phyloP scores from a whole-genome alignment of 2,888 invertebrate genomes.

The Acutogordius australiensis region DNA sequence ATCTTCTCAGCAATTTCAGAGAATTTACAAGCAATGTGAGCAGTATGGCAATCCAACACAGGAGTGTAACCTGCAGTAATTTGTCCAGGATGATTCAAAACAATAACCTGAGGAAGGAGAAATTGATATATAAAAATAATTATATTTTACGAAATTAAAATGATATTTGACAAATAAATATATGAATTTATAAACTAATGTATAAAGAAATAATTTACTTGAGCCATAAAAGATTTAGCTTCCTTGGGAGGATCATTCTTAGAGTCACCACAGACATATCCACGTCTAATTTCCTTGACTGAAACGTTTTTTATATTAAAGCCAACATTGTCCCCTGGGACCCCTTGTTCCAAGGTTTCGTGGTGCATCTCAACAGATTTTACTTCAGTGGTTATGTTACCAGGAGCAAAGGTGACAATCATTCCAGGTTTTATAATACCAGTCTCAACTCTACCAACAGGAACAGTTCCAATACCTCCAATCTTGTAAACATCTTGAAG shows the following conservation, averaged over 20 bases:
- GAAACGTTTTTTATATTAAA: slow-evolving; percentile 99
- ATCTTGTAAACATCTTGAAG: slow-evolving; percentile 99
- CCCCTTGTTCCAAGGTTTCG: slow-evolving; percentile 73
- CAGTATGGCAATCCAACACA: slow-evolving; percentile 97
- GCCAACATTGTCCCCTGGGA: slow-evolving; percentile 97
- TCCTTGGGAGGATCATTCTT: slow-evolving; percentile 84
- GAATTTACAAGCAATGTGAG: slow-evolving; percentile 99
- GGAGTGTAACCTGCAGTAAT: slow-evolving; percentile 95
- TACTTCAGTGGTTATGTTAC: slow-evolving; percentile 85
- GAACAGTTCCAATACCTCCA: slow-evolving; percentile 99
- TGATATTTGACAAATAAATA: too few relatives aligned
- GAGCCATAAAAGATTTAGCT: slow-evolving; percentile 70
- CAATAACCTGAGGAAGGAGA: slow-evolving; percentile 45
- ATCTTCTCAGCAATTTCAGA: slow-evolving; percentile 89
- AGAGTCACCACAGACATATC: slow-evolving; percentile 86
- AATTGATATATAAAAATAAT: slow-evolving; percentile 2
- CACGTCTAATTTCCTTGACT: slow-evolving; percentile 95
- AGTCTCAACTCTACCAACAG: slow-evolving; percentile 96
- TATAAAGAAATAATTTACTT: slow-evolving; percentile 27
- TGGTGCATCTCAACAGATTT: slow-evolving; percentile 99
- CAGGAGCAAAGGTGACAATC: slow-evolving; percentile 87
- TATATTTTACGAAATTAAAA: too few relatives aligned
- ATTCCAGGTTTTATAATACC: slow-evolving; percentile 70
- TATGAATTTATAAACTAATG: too few relatives aligned
- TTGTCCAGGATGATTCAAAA: slow-evolving; percentile 95